Percentiles rank a stretch among this genome's conserved stretches.
phyloP scores from a whole-genome alignment of 2,113 vertebrate species.

The Seriola quinqueradiata region DNA sequence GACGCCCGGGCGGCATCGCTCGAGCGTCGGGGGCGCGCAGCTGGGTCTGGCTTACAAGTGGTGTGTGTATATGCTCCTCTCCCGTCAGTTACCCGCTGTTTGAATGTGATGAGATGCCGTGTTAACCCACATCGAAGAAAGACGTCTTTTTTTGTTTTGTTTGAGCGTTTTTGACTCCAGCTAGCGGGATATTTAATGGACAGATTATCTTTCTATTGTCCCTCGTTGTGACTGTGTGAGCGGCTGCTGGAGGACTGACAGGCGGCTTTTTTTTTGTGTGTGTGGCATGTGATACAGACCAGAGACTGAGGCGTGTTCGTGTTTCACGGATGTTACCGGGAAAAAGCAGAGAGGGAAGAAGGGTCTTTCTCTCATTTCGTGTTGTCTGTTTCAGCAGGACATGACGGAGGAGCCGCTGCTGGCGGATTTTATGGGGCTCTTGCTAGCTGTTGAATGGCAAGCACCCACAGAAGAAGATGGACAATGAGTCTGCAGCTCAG shows the following conservation, averaged over 20 bases:
- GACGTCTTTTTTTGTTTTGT: not conserved
- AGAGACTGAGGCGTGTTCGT: constrained; percentile 71
- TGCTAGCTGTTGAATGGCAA: constrained; percentile 67
- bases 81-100: constrained; percentile 25
- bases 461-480: constrained; percentile 11
- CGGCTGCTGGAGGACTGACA: constrained; percentile 58
- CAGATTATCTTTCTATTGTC: not conserved
- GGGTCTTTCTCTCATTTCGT: not conserved
- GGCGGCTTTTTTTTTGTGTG: constrained; percentile 50
- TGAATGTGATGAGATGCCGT: not conserved
- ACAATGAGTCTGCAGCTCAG: constrained; percentile 42
- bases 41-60: constrained; percentile 20
- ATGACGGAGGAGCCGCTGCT: constrained; percentile 28
- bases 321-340: constrained; percentile 67
- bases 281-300: constrained; percentile 69
- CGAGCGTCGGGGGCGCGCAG: constrained; percentile 57
- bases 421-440: constrained; percentile 16
- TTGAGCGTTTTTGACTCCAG: not conserved
- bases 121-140: not conserved
- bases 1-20: constrained; percentile 36
- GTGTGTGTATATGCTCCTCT: not conserved
- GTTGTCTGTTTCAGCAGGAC: constrained; percentile 19
- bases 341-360: constrained; percentile 28
- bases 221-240: not conserved
- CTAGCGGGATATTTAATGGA: not conserved